Percentiles rank a stretch among this genome's conserved stretches.
Evolutionary conservation across 2,888 invertebrate species (phyloP).

Genomic region (Cataglyphis albicans): DNA sequence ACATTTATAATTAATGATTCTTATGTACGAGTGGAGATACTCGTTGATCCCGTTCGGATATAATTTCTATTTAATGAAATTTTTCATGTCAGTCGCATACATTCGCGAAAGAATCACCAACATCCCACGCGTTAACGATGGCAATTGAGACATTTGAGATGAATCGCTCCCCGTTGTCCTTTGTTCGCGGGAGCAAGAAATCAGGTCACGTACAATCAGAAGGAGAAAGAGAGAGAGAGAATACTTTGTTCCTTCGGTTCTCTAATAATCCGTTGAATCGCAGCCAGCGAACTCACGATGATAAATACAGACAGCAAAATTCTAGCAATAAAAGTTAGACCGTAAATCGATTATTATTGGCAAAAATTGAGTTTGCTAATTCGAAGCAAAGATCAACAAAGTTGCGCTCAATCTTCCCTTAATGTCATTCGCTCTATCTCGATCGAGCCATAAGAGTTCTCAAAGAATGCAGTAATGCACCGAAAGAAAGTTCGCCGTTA

Average conservation of each 20-base stretch:
- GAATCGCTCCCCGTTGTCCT: background rate
- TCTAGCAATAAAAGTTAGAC: constrained; percentile 13
- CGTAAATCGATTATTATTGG: constrained; percentile 28
- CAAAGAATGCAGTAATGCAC: background rate
- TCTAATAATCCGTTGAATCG: constrained; percentile 21
- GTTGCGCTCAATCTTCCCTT: background rate
- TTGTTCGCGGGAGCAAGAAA: constrained; percentile 14
- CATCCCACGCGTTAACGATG: background rate
- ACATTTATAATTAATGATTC: background rate
- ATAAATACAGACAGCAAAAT: background rate
- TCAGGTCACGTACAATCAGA: constrained; percentile 1
- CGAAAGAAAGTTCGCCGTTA: constrained; percentile 12
- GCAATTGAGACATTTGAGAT: constrained; percentile 7
- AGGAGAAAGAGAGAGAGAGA: background rate
- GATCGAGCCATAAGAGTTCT: background rate
- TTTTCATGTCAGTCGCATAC: background rate
- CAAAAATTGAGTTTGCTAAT: constrained; percentile 25
- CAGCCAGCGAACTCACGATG: background rate
- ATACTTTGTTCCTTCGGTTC: constrained; percentile 6
- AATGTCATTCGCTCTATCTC: background rate
- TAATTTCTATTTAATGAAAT: background rate
- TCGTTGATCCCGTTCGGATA: background rate
- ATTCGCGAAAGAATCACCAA: background rate
- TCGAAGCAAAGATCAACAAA: constrained; percentile 14
- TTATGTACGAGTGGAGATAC: background rate